phyloP scores from a whole-genome alignment of 2,113 vertebrate species.

The Trematocara nigrifrons region DNA sequence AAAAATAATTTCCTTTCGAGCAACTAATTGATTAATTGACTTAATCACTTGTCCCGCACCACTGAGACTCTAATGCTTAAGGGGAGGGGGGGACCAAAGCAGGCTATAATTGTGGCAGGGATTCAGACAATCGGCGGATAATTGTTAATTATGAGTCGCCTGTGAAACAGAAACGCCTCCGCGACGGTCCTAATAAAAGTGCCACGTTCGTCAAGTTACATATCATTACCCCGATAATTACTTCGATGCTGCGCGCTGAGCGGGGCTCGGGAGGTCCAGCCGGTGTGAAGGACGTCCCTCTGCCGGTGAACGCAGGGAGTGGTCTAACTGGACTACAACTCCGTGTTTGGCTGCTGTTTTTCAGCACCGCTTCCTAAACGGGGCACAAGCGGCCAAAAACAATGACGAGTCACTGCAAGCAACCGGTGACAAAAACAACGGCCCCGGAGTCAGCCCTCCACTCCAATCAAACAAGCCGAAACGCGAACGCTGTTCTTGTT shows the following conservation, averaged over 20 bases:
- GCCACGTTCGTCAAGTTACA: not conserved
- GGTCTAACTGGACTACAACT: constrained; percentile 15
- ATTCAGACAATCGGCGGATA: not conserved
- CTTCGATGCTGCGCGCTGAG: not conserved
- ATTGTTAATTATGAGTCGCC: not conserved
- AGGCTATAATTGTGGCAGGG: not conserved
- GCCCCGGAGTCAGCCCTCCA: not conserved
- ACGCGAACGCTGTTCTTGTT: not conserved
- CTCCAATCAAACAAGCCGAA: not conserved
- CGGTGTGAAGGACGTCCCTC: constrained; percentile 30
- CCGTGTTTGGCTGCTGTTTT: constrained; percentile 22
- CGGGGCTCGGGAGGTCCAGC: not conserved
- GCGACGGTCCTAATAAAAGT: not conserved
- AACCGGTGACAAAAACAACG: not conserved
- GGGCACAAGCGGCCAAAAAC: not conserved
- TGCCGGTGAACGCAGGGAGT: constrained; percentile 40
- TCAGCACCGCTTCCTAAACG: constrained; percentile 18
- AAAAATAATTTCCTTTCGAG: not conserved
- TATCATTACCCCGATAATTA: not conserved
- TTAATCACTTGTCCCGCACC: not conserved
- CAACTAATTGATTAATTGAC: not conserved
- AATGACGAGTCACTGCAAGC: not conserved
- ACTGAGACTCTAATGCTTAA: not conserved
- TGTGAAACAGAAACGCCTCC: not conserved
- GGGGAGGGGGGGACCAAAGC: not conserved